A percentile compares a stretch with the other conserved stretches of the same genome.
Evolutionary conservation across 2,113 vertebrate genomes (phyloP).

Genomic region (Drymodes brunneopygia): DNA sequence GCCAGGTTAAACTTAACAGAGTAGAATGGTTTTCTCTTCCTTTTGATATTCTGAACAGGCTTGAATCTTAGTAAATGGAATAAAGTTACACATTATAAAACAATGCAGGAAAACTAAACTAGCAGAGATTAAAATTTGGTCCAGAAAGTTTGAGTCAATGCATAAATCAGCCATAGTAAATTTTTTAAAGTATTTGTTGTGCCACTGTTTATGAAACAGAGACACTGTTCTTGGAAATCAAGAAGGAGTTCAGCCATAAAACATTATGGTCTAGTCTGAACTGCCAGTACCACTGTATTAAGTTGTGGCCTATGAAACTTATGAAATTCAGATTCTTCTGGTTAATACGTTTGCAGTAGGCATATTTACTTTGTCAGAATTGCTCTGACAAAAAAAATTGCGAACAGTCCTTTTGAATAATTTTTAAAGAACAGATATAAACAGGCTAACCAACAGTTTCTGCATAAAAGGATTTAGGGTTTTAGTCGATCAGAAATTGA

Average conservation of each 20-base stretch:
- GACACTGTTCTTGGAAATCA: background rate
- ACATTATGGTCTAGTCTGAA: background rate
- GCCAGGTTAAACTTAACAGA: background rate
- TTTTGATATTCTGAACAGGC: background rate
- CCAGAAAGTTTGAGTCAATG: background rate
- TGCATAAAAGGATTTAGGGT: background rate
- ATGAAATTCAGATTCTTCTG: background rate
- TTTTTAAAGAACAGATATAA: background rate
- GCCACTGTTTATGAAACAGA: background rate
- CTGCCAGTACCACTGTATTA: background rate
- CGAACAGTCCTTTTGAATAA: background rate
- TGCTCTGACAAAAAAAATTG: background rate
- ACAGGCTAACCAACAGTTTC: background rate
- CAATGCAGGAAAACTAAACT: background rate
- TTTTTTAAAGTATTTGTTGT: background rate
- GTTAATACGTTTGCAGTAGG: background rate
- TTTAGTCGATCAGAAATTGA: background rate
- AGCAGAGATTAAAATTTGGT: background rate
- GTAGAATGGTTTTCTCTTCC: background rate
- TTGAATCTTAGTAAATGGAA: background rate
- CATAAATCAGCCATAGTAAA: background rate
- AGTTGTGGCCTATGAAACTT: background rate
- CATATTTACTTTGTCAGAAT: background rate
- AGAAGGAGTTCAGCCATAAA: background rate
- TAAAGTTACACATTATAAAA: background rate